These are phyloP conservation scores for Drosophila niveifrons DNA, from an alignment of 2,888 invertebrate genomes.

Conservation along the genomic window DNA sequence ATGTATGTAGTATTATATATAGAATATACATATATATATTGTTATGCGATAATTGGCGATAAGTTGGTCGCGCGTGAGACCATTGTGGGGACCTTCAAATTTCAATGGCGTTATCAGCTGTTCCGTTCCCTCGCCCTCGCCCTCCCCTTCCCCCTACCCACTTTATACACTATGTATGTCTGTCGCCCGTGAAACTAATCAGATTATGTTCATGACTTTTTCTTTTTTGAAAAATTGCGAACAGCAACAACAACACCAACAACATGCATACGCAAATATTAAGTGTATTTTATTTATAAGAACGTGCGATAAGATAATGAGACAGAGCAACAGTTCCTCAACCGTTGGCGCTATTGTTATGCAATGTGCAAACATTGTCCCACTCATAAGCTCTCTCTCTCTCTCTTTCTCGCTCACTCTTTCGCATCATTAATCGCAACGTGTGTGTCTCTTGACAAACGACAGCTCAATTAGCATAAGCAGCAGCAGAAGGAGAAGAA, in stretches of 20 bases:
- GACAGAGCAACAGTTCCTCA: constrained; percentile 7
- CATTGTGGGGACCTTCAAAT: constrained; percentile 63
- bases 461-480: constrained; percentile 50
- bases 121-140: neutral
- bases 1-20: too few relatives aligned
- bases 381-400: neutral
- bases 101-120: constrained; percentile 59
- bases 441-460: neutral
- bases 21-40: constrained; percentile 1
- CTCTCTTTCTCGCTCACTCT: constrained; percentile 4
- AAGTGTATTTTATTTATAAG: constrained; percentile 37
- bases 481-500: neutral
- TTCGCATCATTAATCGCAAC: constrained; percentile 27
- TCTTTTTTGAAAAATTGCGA: constrained; percentile 15
- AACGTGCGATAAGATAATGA: constrained; percentile 51
- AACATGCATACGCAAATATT: constrained; percentile 14
- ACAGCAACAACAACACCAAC: constrained; percentile 24
- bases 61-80: constrained; percentile 66
- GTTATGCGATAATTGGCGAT: constrained; percentile 46
- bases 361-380: constrained; percentile 30
- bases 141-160: neutral
- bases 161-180: neutral
- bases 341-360: constrained; percentile 31
- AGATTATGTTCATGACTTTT: constrained; percentile 46
- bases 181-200: constrained; percentile 57